A percentile compares a stretch with the other conserved stretches of the same genome.
phyloP scores from a whole-genome alignment of 92 coral and sea anemone genomes.

The Palythoa grandiflora region DNA sequence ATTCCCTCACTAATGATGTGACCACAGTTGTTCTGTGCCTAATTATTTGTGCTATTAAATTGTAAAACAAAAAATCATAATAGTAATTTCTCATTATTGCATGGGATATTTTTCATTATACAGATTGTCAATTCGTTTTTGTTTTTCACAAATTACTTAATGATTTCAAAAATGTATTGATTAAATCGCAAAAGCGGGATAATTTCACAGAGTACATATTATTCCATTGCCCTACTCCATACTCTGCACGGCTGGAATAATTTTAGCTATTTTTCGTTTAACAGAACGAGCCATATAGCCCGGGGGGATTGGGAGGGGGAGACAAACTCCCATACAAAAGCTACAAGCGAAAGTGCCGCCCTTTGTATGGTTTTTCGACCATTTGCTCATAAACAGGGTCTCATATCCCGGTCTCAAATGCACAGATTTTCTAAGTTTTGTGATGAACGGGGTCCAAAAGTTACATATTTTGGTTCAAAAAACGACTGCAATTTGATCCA shows the following conservation, averaged over 20 bases:
- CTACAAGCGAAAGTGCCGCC: slow-evolving; percentile 27
- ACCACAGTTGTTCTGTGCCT: slow-evolving; percentile 29
- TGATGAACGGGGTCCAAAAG: slow-evolving; percentile 24
- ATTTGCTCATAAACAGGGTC: slow-evolving; percentile 30
- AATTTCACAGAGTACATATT: slow-evolving; percentile 25
- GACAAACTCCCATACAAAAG: slow-evolving; percentile 15
- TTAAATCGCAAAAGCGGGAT: slow-evolving; percentile 23
- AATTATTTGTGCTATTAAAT: slow-evolving; percentile 30
- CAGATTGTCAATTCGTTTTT: slow-evolving; percentile 19
- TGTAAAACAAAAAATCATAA: slow-evolving; percentile 21
- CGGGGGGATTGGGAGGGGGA: neutral
- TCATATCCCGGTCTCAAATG: slow-evolving; percentile 29
- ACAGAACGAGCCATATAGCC: neutral
- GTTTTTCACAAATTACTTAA: slow-evolving; percentile 28
- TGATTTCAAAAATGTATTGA: slow-evolving; percentile 29
- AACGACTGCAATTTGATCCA: slow-evolving; percentile 20
- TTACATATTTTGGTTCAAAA: slow-evolving; percentile 23
- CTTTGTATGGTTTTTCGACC: slow-evolving; percentile 16
- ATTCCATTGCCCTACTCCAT: slow-evolving; percentile 42
- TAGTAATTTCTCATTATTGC: slow-evolving; percentile 22
- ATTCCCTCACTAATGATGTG: slow-evolving; percentile 29
- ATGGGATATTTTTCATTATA: slow-evolving; percentile 15
- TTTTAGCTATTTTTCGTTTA: slow-evolving; percentile 14
- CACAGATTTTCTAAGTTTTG: slow-evolving; percentile 34
- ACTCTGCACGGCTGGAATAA: slow-evolving; percentile 29